Percentiles rank a stretch among this genome's conserved stretches.
These are phyloP conservation scores for Australoheros facetus DNA, from an alignment of 2,797 vertebrate species.

Conservation along the genomic window DNA sequence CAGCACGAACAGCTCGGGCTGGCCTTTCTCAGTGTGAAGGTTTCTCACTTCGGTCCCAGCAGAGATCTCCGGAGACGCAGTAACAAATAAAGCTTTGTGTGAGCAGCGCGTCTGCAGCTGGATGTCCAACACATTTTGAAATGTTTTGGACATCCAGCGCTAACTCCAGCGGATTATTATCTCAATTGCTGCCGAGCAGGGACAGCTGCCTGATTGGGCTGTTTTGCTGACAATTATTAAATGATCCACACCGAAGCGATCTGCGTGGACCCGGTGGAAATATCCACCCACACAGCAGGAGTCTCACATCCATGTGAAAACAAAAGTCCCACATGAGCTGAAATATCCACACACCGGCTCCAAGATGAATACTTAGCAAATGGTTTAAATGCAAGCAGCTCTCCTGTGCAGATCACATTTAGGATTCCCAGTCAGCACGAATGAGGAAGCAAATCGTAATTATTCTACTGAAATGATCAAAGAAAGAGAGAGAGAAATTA, in stretches of 20 bases:
- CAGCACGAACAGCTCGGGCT: not conserved
- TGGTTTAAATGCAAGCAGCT: not conserved
- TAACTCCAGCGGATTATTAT: conserved; percentile 28
- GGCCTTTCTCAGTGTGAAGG: conserved; percentile 8
- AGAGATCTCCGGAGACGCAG: conserved; percentile 15
- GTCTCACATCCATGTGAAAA: not conserved
- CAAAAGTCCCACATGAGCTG: not conserved
- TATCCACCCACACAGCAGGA: not conserved
- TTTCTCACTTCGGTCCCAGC: conserved; percentile 13
- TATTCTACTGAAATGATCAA: not conserved
- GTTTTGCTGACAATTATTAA: conserved; percentile 8
- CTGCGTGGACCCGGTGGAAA: not conserved
- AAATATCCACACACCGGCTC: not conserved
- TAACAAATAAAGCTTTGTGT: conserved; percentile 51
- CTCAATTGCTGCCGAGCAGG: conserved; percentile 10
- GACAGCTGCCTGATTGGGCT: conserved; percentile 40
- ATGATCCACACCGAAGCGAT: not conserved
- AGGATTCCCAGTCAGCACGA: not conserved
- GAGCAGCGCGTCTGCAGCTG: conserved; percentile 27
- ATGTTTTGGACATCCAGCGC: not conserved
- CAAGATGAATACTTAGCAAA: not conserved
- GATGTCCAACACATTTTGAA: conserved; percentile 15
- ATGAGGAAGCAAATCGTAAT: not conserved
- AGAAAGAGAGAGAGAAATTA: too few species aligned
- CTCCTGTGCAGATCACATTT: not conserved